Conservation (phyloP, 2,113 vertebrate species). For the Himantopus leucocephalus region DNA sequence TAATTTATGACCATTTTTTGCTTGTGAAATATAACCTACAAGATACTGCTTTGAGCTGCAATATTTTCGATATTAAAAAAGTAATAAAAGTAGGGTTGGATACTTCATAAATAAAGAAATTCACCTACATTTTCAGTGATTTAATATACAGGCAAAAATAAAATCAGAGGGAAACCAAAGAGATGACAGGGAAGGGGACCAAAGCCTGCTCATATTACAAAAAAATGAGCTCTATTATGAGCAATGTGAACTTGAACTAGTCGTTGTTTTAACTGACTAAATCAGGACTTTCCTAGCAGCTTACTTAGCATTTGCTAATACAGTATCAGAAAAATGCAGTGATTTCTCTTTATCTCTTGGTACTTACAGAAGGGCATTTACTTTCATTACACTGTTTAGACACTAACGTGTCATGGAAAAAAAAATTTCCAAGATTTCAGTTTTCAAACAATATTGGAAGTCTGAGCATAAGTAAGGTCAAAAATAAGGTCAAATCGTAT, state of each 20-base stretch:
- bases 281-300: not conserved
- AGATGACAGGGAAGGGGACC: not conserved
- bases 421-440: not conserved
- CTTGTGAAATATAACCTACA: not conserved
- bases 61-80: not conserved
- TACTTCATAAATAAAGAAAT: not conserved
- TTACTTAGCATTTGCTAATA: not conserved
- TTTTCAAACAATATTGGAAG: not conserved
- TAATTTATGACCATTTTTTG: not conserved
- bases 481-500: not conserved
- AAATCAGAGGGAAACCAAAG: not conserved
- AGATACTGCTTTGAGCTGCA: not conserved
- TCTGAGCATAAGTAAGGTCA: not conserved
- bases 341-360: not conserved
- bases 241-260: not conserved
- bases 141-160: not conserved
- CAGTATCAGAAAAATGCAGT: not conserved
- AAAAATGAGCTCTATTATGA: not conserved
- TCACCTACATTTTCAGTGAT: not conserved
- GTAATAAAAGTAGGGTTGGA: not conserved
- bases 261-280: not conserved
- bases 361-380: not conserved
- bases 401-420: not conserved
- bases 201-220: not conserved
- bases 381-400: not conserved